Conservation (phyloP, 1,140 invertebrate species). For the Belonocnema kinseyi region DNA sequence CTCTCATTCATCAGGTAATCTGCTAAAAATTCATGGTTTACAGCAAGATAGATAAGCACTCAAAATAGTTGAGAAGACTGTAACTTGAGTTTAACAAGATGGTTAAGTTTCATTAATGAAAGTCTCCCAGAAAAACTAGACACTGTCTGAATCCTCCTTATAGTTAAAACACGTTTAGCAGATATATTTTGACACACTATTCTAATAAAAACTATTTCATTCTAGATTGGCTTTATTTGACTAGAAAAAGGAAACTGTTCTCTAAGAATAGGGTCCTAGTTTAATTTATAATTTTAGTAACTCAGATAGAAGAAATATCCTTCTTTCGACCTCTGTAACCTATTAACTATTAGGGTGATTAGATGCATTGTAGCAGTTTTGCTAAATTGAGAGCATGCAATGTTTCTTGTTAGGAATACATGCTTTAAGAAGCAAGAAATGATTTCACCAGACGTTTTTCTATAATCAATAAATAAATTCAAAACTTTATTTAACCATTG, state of each 20-base stretch:
- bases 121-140: background rate
- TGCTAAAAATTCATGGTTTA: background rate
- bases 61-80: background rate
- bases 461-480: background rate
- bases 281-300: too few relatives aligned
- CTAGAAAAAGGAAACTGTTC: too few relatives aligned
- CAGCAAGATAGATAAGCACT: background rate
- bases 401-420: background rate
- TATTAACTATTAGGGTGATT: constrained; percentile 15
- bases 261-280: too few relatives aligned
- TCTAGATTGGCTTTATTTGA: background rate
- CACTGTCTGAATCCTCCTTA: background rate
- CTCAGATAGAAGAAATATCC: background rate
- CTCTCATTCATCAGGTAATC: background rate
- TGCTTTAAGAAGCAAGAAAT: background rate
- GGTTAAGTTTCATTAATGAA: background rate
- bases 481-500: background rate
- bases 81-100: background rate
- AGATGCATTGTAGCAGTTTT: background rate
- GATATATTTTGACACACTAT: constrained; percentile 1
- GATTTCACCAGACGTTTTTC: background rate
- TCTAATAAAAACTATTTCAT: background rate
- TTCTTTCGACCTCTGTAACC: background rate
- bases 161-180: background rate
- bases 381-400: background rate